These are phyloP conservation scores for Gymnopithys bicolor DNA, from an alignment of 2,797 vertebrate genomes.

Conservation along the genomic window DNA sequence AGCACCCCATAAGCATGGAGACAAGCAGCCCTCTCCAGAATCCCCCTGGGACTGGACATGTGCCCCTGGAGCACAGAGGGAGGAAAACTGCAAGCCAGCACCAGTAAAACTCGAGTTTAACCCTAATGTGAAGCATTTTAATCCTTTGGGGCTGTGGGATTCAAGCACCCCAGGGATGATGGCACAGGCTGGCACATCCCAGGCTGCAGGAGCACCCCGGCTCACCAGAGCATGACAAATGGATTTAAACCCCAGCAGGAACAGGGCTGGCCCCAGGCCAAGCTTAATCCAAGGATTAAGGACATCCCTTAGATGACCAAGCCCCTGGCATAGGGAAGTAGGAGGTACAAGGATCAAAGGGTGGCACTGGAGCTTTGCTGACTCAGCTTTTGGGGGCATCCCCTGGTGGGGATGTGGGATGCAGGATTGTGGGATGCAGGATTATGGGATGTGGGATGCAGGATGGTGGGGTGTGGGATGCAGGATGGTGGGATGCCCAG, in stretches of 20 bases:
- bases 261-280: not conserved
- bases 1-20: not conserved
- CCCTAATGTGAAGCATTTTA: fast-evolving
- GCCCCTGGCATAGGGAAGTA: fast-evolving
- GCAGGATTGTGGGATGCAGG: not conserved
- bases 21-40: not conserved
- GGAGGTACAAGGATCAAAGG: not conserved
- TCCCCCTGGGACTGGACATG: fast-evolving
- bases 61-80: fast-evolving
- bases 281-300: not conserved
- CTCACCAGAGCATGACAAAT: not conserved
- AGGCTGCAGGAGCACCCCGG: fast-evolving
- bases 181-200: not conserved
- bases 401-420: not conserved
- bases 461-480: too few species aligned
- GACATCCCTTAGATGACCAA: not conserved
- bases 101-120: not conserved
- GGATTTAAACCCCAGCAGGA: not conserved
- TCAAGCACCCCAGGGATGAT: not conserved
- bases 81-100: not conserved
- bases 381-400: not conserved
- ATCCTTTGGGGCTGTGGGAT: fast-evolving
- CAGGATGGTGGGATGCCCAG: not conserved
- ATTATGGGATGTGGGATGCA: too few species aligned
- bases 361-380: not conserved